These are phyloP conservation scores for Samia ricini DNA, from an alignment of 1,140 invertebrate species.

Conservation along the genomic window DNA sequence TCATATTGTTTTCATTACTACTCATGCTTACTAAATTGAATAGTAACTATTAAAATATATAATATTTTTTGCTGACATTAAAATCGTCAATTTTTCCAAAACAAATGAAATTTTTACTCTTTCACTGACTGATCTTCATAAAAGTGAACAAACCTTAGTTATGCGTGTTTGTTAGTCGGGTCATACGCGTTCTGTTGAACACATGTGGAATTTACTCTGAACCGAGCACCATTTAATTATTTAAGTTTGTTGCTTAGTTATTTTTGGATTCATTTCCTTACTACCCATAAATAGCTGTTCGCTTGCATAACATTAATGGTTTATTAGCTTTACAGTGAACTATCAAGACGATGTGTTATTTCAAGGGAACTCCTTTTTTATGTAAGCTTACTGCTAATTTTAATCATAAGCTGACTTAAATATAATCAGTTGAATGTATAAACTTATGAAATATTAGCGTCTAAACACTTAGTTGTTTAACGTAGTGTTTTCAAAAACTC, in stretches of 20 bases:
- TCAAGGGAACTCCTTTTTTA: background rate
- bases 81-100: background rate
- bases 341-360: background rate
- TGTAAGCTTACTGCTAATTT: background rate
- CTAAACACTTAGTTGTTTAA: too few species aligned
- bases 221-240: constrained; percentile 26
- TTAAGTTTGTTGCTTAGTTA: constrained; percentile 38
- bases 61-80: too few species aligned
- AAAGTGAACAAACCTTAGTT: background rate
- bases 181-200: constrained; percentile 13
- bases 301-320: background rate
- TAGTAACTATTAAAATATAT: background rate
- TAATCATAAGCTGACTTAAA: too few species aligned
- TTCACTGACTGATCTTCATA: background rate
- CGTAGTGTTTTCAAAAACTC: too few species aligned
- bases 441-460: too few species aligned
- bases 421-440: too few species aligned
- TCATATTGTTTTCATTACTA: too few species aligned
- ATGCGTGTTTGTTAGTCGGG: background rate
- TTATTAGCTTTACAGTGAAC: background rate
- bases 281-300: constrained; percentile 2
- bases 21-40: too few species aligned
- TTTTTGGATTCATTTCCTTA: constrained; percentile 39
- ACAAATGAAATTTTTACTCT: background rate
- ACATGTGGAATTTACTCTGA: constrained; percentile 30